Evolutionary conservation across 1,140 invertebrate genomes (phyloP), one percentile per base, ranked within the genome.

Genomic region (Tribolium madens): DNA sequence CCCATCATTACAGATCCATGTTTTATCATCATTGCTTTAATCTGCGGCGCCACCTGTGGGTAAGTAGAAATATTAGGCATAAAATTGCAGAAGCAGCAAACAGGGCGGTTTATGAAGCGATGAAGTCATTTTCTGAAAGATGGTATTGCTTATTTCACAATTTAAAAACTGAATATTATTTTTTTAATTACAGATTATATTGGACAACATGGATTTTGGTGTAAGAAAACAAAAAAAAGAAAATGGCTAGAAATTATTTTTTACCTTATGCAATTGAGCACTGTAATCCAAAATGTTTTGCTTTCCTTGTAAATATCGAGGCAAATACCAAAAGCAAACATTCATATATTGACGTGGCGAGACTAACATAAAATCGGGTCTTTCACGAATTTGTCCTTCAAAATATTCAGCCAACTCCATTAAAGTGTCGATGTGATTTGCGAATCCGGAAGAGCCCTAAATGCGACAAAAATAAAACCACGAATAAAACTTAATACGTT

Each of bases 301-400:
- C 33, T 87, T 83, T 18, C 87, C 78, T 48, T 86, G 78, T 73
- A 88, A 84, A 77, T 91, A 84, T 47, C 84, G 88, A 7, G 92
- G 92, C 14, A 93, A 84, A 83, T 91, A 93, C 92, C 92, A 93
- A 83, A 93, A 94, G 80, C 91, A 93, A 6, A 93, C 89, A 80
- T 92, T 93, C 70, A 91, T 88, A 84, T 88, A 92, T 84, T 90
- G 89, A 50, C 91, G 90, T 83, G 91, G 83, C 3, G 86, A 80
- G n/a, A 89, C 86, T 47, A 89, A 80, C 76, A 86, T 78, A 80
- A 90, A 90, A 33, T 85, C 84, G 1, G 81, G 71, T 75, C 87
- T 78, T 13, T 82, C 80, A 13, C 82, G 81, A 2, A 90, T 80
- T 79, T 86, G 83, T 31, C 85, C 69, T 70, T 85, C 85, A 33